Evolutionary conservation across 2,113 vertebrate species (phyloP).

Genomic region (Lota lota): DNA sequence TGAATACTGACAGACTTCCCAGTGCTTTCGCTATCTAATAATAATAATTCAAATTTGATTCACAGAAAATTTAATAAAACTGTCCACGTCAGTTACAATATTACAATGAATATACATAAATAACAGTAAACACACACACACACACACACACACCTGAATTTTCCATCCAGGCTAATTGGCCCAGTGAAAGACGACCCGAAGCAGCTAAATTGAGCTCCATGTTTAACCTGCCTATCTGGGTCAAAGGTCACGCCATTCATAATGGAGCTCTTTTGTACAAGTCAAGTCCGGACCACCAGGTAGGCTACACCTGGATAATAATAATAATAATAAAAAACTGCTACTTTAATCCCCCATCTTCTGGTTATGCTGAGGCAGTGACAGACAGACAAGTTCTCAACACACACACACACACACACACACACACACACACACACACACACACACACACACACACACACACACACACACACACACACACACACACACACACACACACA

Average conservation of each 20-base stretch:
- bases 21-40: no score
- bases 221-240: conserved; percentile 41
- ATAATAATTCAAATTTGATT: no score
- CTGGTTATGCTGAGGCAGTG: conserved; percentile 38
- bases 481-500: no score
- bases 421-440: no score
- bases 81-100: no score
- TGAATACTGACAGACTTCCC: no score
- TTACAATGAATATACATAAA: no score
- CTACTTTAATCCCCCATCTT: conserved; percentile 3
- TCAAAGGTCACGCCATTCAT: conserved; percentile 33
- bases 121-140: neutral
- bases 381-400: conserved; percentile 41
- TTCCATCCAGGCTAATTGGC: conserved; percentile 44
- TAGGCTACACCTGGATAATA: conserved; percentile 45
- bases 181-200: conserved; percentile 36
- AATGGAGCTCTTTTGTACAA: conserved; percentile 32
- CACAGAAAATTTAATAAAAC: no score
- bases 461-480: no score
- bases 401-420: neutral
- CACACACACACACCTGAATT: conserved; percentile 18
- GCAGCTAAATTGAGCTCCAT: conserved; percentile 31
- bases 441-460: no score
- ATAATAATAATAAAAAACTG: conserved; percentile 21
- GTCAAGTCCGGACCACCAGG: conserved; percentile 44